These are phyloP conservation scores for Lamellibrachia luymesi DNA, from an alignment of 1,140 invertebrate species.

Conservation along the genomic window DNA sequence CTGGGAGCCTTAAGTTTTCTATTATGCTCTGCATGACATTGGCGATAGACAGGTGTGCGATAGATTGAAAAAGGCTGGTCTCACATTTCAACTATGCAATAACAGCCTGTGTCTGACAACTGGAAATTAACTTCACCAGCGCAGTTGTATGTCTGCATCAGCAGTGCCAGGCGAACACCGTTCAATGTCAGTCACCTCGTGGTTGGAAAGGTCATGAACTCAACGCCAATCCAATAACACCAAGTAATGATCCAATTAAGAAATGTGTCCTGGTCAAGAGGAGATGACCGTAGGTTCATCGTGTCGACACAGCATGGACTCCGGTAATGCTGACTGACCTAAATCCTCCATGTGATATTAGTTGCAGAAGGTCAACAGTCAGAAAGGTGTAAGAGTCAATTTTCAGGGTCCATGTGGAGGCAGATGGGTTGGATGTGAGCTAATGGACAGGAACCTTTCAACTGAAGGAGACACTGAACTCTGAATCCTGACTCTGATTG, in stretches of 20 bases:
- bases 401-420: background rate
- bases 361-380: background rate
- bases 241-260: conserved; percentile 1
- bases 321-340: background rate
- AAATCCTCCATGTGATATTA: background rate
- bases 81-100: background rate
- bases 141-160: background rate
- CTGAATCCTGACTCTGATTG: background rate
- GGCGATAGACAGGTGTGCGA: too few relatives aligned
- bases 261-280: background rate
- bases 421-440: background rate
- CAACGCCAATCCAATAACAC: background rate
- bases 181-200: background rate
- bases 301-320: background rate
- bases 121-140: background rate
- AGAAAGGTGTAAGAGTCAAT: background rate
- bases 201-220: background rate
- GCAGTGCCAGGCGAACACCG: background rate
- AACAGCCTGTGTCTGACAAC: background rate
- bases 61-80: too few relatives aligned
- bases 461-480: background rate
- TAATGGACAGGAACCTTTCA: background rate
- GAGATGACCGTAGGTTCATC: background rate
- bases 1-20: too few relatives aligned
- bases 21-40: too few relatives aligned